Evolutionary conservation across 2,113 vertebrate species (phyloP).

Genomic region (Pseudolaguvia tuberculata): DNA sequence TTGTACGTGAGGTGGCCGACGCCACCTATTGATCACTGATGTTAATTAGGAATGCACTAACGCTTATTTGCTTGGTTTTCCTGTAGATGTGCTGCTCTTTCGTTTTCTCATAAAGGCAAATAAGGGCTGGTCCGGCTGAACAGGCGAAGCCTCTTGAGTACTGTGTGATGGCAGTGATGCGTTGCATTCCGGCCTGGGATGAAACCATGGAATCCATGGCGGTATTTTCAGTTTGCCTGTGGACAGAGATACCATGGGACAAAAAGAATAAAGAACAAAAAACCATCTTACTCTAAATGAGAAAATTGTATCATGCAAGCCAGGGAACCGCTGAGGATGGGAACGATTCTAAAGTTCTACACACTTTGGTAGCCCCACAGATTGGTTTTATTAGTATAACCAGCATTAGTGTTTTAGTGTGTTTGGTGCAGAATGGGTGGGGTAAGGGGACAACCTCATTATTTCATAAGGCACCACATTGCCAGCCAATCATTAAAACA

Average conservation of each 20-base stretch:
- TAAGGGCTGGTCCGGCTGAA: slow-evolving; percentile 74
- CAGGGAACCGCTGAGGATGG: not conserved
- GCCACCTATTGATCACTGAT: not conserved
- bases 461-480: too few species aligned
- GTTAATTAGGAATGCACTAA: slow-evolving; percentile 49
- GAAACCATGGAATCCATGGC: slow-evolving; percentile 28
- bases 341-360: not conserved
- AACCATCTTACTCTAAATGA: not conserved
- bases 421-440: too few species aligned
- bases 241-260: not conserved
- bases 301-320: not conserved
- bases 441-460: too few species aligned
- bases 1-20: too few species aligned
- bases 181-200: slow-evolving; percentile 34
- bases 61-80: slow-evolving; percentile 78
- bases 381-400: too few species aligned
- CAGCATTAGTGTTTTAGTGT: too few species aligned
- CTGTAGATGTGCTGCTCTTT: slow-evolving; percentile 68
- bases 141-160: slow-evolving; percentile 89
- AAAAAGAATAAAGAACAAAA: not conserved
- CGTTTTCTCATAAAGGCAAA: slow-evolving; percentile 80
- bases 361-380: too few species aligned
- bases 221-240: slow-evolving; percentile 50
- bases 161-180: slow-evolving; percentile 72
- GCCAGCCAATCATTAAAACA: too few species aligned